Percentiles rank a stretch among this genome's conserved stretches.
phyloP scores from a whole-genome alignment of 2,113 vertebrate genomes.

The Platysternon megacephalum region DNA sequence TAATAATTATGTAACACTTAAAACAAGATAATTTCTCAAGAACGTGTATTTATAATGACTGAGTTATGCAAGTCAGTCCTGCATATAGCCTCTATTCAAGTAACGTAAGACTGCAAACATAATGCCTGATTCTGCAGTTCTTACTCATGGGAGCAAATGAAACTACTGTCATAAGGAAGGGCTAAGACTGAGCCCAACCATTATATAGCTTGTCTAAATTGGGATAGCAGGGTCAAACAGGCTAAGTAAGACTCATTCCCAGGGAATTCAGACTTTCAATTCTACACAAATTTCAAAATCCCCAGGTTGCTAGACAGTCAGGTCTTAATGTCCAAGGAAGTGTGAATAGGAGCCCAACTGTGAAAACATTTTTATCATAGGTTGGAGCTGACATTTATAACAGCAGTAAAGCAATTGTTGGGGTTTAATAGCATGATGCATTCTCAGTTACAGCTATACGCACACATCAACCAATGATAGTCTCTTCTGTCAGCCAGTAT shows the following conservation, averaged over 20 bases:
- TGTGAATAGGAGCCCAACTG: slow-evolving; percentile 50
- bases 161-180: neutral
- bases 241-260: neutral
- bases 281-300: slow-evolving; percentile 29
- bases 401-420: slow-evolving; percentile 66
- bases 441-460: slow-evolving; percentile 48
- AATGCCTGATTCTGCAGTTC: neutral
- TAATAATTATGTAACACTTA: neutral
- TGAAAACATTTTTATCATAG: slow-evolving; percentile 55
- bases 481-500: slow-evolving; percentile 39
- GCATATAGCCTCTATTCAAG: neutral
- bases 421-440: slow-evolving; percentile 55
- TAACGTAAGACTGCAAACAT: neutral
- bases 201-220: neutral
- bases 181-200: neutral
- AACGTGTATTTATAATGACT: neutral
- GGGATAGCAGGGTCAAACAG: rapidly evolving
- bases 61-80: neutral
- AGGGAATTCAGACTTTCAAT: neutral
- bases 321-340: slow-evolving; percentile 49
- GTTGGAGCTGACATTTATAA: slow-evolving; percentile 68
- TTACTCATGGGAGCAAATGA: neutral
- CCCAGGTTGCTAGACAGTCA: slow-evolving; percentile 37
- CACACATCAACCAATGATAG: slow-evolving; percentile 37
- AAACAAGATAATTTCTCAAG: neutral